Percentiles rank a stretch among this genome's conserved stretches.
phyloP scores from a whole-genome alignment of 1,140 invertebrate species.

The Atopsyche davidsoni region DNA sequence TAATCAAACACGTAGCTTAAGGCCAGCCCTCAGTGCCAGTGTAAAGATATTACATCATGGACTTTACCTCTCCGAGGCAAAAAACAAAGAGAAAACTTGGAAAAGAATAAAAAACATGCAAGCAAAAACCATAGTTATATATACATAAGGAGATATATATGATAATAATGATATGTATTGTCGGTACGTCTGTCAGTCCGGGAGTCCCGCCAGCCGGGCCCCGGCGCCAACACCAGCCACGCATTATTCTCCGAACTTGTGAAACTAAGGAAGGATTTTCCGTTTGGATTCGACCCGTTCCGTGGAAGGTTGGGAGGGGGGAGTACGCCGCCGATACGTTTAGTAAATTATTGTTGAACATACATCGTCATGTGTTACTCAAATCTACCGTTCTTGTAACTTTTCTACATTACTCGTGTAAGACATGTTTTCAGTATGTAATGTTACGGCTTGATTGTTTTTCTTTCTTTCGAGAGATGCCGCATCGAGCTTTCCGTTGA shows the following conservation, averaged over 20 bases:
- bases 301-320: slow-evolving; percentile 14
- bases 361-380: slow-evolving; percentile 1
- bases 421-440: slow-evolving; percentile 21
- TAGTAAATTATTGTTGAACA: slow-evolving; percentile 20
- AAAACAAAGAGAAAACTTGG: slow-evolving; percentile 15
- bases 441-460: slow-evolving; percentile 12
- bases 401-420: slow-evolving; percentile 18
- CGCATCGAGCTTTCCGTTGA: neutral
- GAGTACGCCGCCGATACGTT: neutral
- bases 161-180: slow-evolving; percentile 27
- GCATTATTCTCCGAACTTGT: neutral
- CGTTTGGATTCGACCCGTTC: neutral
- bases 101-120: slow-evolving; percentile 19
- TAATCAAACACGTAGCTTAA: slow-evolving; percentile 29
- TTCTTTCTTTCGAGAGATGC: slow-evolving; percentile 4
- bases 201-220: no score
- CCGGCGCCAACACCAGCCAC: no score
- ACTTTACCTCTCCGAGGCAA: slow-evolving; percentile 30
- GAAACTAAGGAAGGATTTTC: neutral
- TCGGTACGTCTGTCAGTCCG: slow-evolving; percentile 25
- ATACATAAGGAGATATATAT: slow-evolving; percentile 22
- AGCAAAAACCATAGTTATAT: slow-evolving; percentile 29
- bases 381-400: slow-evolving; percentile 1
- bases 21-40: slow-evolving; percentile 31
- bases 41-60: slow-evolving; percentile 31